A percentile compares a stretch with the other conserved stretches of the same genome.
Evolutionary conservation across 2,888 invertebrate genomes (phyloP).

Genomic region (Cyclophora albipunctata): DNA sequence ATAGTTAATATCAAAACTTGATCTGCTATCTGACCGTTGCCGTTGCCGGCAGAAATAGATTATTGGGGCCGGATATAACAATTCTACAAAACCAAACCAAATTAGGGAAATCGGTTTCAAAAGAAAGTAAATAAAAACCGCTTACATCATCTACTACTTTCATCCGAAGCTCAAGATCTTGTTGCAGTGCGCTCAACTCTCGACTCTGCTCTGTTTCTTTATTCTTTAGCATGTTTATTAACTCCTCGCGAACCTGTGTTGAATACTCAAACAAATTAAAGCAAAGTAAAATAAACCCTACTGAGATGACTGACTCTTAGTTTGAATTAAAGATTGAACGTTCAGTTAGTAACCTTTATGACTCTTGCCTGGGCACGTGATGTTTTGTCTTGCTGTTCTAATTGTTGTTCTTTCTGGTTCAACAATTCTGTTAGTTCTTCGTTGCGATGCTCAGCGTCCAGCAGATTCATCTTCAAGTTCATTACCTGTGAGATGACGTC

Average conservation of each 20-base stretch:
- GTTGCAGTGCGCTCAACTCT: conserved; percentile 53
- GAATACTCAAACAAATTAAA: conserved; percentile 9
- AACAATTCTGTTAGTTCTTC: conserved; percentile 65
- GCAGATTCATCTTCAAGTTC: conserved; percentile 58
- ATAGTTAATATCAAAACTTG: too few species aligned
- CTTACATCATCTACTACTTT: conserved; percentile 69
- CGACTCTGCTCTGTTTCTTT: conserved; percentile 72
- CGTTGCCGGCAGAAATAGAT: too few species aligned
- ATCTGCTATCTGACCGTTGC: too few species aligned
- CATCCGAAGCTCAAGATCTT: conserved; percentile 64
- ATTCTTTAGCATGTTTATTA: conserved; percentile 75
- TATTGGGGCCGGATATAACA: too few species aligned
- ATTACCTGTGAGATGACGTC: conserved; percentile 40
- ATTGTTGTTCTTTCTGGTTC: conserved; percentile 71
- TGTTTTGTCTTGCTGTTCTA: conserved; percentile 76
- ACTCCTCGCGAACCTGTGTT: conserved; percentile 73
- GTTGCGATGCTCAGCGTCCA: conserved; percentile 60
- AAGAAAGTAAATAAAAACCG: conserved; percentile 10
- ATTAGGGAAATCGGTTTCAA: too few species aligned
- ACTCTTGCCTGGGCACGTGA: conserved; percentile 78
- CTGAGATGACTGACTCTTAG: too few species aligned
- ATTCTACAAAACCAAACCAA: too few species aligned
- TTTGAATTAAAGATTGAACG: too few species aligned
- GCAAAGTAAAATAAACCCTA: conserved; percentile 7
- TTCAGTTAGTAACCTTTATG: conserved; percentile 62